These are phyloP conservation scores for Arnoldichthys spilopterus DNA, from an alignment of 2,797 vertebrate species.

Conservation along the genomic window DNA sequence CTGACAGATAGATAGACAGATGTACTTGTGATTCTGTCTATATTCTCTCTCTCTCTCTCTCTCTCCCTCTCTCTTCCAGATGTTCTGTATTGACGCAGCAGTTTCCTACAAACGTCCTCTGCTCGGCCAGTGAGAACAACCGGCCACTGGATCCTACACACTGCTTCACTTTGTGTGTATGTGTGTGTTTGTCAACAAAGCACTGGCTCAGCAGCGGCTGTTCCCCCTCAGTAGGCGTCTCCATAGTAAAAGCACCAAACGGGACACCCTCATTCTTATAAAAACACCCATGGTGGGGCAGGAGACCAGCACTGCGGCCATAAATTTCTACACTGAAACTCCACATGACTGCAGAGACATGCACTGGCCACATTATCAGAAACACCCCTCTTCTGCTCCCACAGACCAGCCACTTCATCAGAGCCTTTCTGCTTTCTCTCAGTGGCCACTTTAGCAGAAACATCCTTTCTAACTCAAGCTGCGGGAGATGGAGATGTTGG, in stretches of 20 bases:
- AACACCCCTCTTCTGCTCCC: too few relatives aligned
- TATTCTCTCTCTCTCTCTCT: too few relatives aligned
- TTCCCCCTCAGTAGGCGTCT: slow-evolving; percentile 1
- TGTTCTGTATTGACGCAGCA: too few relatives aligned
- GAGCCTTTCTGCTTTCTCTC: neutral
- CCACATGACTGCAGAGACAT: neutral
- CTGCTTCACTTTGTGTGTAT: too few relatives aligned
- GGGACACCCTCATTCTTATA: neutral
- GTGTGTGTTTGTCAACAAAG: slow-evolving; percentile 14
- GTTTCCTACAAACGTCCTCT: too few relatives aligned
- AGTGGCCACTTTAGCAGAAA: neutral
- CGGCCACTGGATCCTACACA: too few relatives aligned
- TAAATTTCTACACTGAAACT: slow-evolving; percentile 1
- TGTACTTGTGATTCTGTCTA: too few relatives aligned
- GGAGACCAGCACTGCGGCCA: neutral
- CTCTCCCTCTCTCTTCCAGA: too few relatives aligned
- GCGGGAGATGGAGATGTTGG: too few relatives aligned
- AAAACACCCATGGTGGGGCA: neutral
- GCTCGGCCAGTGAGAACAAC: too few relatives aligned
- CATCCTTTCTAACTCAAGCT: neutral
- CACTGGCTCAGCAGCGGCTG: slow-evolving; percentile 12
- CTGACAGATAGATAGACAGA: too few relatives aligned
- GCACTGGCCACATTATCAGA: neutral
- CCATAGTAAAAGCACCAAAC: slow-evolving; percentile 11
- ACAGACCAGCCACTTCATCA: neutral